A percentile compares a stretch with the other conserved stretches of the same genome.
phyloP scores from a whole-genome alignment of 1,140 invertebrate genomes.

The Lysiphlebus fabarum region DNA sequence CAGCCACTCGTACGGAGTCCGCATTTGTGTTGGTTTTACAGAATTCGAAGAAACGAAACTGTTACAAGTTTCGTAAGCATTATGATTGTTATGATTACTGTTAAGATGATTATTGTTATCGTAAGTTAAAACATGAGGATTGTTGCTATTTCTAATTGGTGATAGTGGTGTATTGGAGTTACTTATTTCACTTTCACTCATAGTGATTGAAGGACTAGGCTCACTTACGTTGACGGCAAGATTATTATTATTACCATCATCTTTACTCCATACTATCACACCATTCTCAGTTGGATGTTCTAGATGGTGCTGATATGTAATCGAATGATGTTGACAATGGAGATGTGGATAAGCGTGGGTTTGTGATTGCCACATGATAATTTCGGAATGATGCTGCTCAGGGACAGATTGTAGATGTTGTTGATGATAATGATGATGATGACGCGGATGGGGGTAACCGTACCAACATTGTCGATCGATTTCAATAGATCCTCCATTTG shows the following conservation, averaged over 20 bases:
- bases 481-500: not conserved
- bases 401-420: constrained; percentile 30
- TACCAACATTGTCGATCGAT: constrained; percentile 19
- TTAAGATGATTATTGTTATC: constrained; percentile 21
- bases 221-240: constrained; percentile 35
- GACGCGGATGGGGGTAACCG: constrained; percentile 9
- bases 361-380: constrained; percentile 24
- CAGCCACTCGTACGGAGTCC: constrained; percentile 86
- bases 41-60: constrained; percentile 33
- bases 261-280: constrained; percentile 37
- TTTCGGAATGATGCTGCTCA: constrained; percentile 31
- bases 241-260: constrained; percentile 29
- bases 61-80: not conserved
- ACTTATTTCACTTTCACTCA: constrained; percentile 64
- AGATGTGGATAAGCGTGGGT: constrained; percentile 44
- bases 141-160: constrained; percentile 33
- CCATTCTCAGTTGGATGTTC: constrained; percentile 17
- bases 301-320: constrained; percentile 28
- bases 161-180: constrained; percentile 57
- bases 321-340: constrained; percentile 35
- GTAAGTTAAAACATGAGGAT: constrained; percentile 25
- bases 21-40: constrained; percentile 63
- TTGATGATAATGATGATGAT: constrained; percentile 7
- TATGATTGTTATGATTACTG: constrained; percentile 22
- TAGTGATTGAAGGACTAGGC: constrained; percentile 62